Evolutionary conservation across 2,797 vertebrate species (phyloP).

Genomic region (Eulemur coronatus): DNA sequence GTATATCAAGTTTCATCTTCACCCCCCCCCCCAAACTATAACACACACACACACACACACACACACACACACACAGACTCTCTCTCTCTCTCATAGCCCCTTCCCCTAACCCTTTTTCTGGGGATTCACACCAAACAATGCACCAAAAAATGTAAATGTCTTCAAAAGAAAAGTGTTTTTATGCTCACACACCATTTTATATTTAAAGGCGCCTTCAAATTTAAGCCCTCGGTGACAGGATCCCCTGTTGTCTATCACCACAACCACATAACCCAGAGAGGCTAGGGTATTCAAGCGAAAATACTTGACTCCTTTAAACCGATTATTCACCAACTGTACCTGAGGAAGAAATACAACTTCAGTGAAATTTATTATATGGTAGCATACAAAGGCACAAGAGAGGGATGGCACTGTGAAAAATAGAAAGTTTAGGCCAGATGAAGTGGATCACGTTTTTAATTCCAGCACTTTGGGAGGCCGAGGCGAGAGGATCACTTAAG

Average conservation of each 20-base stretch:
- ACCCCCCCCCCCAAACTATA: background rate
- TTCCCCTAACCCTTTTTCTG: background rate
- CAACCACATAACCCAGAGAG: constrained; percentile 88
- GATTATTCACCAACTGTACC: constrained; percentile 90
- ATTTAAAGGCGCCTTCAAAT: constrained; percentile 90
- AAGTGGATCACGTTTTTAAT: background rate
- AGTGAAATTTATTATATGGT: background rate
- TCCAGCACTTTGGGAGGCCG: background rate
- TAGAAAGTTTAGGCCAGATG: background rate
- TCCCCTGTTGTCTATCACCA: constrained; percentile 89
- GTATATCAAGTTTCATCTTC: background rate
- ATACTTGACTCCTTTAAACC: constrained; percentile 90
- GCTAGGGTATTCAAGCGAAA: constrained; percentile 89
- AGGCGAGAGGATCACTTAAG: background rate
- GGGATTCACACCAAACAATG: constrained; percentile 24
- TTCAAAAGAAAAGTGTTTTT: constrained; percentile 20
- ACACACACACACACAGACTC: too few relatives aligned
- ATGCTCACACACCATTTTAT: constrained; percentile 87
- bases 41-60: background rate
- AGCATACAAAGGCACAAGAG: background rate
- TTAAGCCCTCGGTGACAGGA: constrained; percentile 90
- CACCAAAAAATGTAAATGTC: background rate
- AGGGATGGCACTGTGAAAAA: background rate
- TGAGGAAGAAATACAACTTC: constrained; percentile 70
- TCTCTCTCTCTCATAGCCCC: background rate